Percentiles rank a stretch among this genome's conserved stretches.
phyloP scores from a whole-genome alignment of 2,797 vertebrate species.

The Coccyzus lansbergi region DNA sequence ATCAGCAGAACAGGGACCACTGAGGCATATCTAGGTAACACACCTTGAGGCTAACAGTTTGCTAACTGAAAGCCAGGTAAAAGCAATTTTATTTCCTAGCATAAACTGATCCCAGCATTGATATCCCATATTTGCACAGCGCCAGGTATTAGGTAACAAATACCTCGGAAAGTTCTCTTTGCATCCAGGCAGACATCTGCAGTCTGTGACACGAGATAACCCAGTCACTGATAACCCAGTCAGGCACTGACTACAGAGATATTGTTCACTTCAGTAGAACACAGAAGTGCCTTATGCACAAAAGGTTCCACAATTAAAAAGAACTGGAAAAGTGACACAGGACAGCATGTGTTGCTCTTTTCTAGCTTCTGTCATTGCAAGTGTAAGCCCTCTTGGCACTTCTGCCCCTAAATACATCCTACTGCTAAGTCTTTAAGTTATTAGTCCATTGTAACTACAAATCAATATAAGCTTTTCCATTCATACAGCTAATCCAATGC shows the following conservation, averaged over 20 bases:
- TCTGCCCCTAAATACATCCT: not conserved
- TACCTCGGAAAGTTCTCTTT: not conserved
- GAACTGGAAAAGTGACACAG: not conserved
- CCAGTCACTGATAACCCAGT: not conserved
- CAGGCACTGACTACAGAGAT: not conserved
- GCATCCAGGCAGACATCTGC: not conserved
- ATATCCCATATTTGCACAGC: not conserved
- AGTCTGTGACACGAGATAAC: not conserved
- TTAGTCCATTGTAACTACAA: not conserved
- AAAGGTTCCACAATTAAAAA: not conserved
- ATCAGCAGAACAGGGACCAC: not conserved
- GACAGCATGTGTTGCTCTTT: not conserved
- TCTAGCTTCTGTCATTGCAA: not conserved
- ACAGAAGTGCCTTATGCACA: not conserved
- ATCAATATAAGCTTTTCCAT: not conserved
- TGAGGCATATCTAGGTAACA: not conserved
- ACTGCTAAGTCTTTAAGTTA: not conserved
- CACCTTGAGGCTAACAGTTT: not conserved
- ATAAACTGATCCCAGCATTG: not conserved
- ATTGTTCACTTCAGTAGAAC: not conserved
- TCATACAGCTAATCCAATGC: conserved; percentile 10
- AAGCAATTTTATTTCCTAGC: not conserved
- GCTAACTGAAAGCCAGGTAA: not conserved
- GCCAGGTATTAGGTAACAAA: not conserved
- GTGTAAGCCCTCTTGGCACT: not conserved